phyloP scores from a whole-genome alignment of 2,113 vertebrate species.

The Oncorhynchus nerka region DNA sequence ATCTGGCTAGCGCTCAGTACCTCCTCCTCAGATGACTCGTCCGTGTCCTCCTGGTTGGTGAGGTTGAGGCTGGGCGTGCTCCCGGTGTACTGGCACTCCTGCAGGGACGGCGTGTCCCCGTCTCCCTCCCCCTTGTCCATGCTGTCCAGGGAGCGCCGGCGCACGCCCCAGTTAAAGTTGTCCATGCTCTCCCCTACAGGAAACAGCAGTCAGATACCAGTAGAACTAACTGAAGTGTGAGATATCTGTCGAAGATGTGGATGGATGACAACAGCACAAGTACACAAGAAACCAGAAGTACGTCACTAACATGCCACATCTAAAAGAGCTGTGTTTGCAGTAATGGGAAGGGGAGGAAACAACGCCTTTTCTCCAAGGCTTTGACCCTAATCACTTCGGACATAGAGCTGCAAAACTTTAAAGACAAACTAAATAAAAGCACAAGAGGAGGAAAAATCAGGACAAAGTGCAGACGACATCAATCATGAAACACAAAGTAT shows the following conservation, averaged over 20 bases:
- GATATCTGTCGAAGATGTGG: not conserved
- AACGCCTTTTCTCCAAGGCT: too few relatives aligned
- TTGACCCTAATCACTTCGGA: not conserved
- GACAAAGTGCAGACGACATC: not conserved
- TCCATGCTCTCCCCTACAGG: slow-evolving; percentile 96
- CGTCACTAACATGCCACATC: too few relatives aligned
- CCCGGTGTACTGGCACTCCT: slow-evolving; percentile 91
- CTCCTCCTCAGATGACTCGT: slow-evolving; percentile 98
- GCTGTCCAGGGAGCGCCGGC: slow-evolving; percentile 94
- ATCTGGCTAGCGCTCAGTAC: slow-evolving; percentile 95
- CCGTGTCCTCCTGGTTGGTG: slow-evolving; percentile 97
- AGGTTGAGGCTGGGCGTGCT: slow-evolving; percentile 96
- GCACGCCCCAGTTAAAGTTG: slow-evolving; percentile 99
- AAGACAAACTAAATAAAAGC: slow-evolving; percentile 13
- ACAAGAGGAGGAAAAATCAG: not conserved
- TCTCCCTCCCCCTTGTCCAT: slow-evolving; percentile 99
- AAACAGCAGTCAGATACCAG: slow-evolving; percentile 36
- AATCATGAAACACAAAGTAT: not conserved
- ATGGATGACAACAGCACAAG: not conserved
- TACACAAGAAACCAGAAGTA: too few relatives aligned
- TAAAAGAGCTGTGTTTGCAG: too few relatives aligned
- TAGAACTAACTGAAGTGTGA: too few relatives aligned
- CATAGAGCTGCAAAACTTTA: slow-evolving; percentile 21
- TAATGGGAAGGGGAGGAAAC: too few relatives aligned
- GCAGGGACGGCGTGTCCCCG: slow-evolving; percentile 92